These are phyloP conservation scores for Terrapene triunguis DNA, from an alignment of 2,113 vertebrate species.

Conservation along the genomic window DNA sequence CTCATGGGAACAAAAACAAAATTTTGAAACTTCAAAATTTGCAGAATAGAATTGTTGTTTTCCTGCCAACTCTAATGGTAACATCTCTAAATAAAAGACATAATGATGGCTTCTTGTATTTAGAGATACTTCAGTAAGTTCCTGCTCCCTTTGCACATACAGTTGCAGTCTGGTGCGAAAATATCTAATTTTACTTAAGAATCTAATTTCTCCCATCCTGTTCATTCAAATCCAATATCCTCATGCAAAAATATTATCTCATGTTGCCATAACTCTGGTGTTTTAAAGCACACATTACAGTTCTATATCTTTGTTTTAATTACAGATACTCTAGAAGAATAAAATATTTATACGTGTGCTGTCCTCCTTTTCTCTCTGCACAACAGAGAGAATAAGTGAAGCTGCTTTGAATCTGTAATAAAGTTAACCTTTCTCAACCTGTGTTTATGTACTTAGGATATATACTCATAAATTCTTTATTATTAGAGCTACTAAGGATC, in stretches of 20 bases:
- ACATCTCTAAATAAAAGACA: background rate
- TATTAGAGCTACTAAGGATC: background rate
- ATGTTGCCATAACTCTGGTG: slow-evolving; percentile 5
- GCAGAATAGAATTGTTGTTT: background rate
- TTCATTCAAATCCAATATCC: background rate
- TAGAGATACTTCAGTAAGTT: background rate
- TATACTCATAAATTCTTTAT: background rate
- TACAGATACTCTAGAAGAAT: background rate
- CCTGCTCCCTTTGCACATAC: background rate
- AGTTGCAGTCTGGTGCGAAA: background rate
- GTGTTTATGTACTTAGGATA: background rate
- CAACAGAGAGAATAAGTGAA: background rate
- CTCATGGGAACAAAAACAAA: background rate
- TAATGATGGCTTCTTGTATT: background rate
- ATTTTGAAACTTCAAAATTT: background rate
- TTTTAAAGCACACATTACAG: background rate
- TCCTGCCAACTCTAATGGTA: background rate
- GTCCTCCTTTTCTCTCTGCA: background rate
- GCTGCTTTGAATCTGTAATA: background rate
- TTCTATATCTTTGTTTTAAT: slow-evolving; percentile 1
- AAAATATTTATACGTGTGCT: slow-evolving; percentile 26
- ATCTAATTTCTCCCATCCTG: background rate
- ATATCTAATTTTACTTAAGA: background rate
- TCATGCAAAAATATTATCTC: background rate
- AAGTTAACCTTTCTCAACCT: background rate